Evolutionary conservation across 2,113 vertebrate genomes (phyloP), one percentile per base, ranked within the genome.

Genomic region (Mesocricetus auratus): DNA sequence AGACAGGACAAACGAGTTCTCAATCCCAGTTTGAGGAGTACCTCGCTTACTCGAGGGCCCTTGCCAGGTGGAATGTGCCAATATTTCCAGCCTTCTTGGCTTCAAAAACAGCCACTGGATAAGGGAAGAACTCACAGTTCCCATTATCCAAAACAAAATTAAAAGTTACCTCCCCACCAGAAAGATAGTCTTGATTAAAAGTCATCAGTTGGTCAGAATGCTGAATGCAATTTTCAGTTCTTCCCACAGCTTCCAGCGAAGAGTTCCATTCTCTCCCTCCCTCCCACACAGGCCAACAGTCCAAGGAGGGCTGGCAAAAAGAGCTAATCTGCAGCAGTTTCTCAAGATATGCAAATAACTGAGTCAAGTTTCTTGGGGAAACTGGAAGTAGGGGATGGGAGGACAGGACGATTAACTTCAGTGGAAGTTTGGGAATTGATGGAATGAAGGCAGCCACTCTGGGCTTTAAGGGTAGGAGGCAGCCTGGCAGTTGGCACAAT

Each of bases 401-500:
- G 77, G n/a, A 53, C 53, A 26, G 90, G 81, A 78, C 60, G 82
- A 91, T 78, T 50, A 92, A 85, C 90, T 91, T 96, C 95, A 93
- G 91, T 73, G 68, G 90, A 94, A 95, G 87, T 85, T 45, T 47
- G 91, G 91, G 94, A 96, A 56, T 15, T 77, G 86, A 92, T 68
- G 90, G 86, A 77, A 89, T 92, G 95, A 92, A 89, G 90, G 92
- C 73, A 92, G 94, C 92, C 96, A 82, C 71, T 86, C 24, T 53
- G 86, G 95, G 97, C 96, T 93, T 1, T 45, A 71, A 58, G 95
- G 98, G 95, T 93, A 96, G 94, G 62, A 94, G 96, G 97, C 98
- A 97, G 98, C 98, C 98, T 98, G 98, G 98, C 96, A 96, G 98
- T 98, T 98, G 98, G 98, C 98, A 98, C 98, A 97, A 95, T n/a